Conservation (phyloP, 2,797 vertebrate genomes). For the Chaunax sp. region DNA sequence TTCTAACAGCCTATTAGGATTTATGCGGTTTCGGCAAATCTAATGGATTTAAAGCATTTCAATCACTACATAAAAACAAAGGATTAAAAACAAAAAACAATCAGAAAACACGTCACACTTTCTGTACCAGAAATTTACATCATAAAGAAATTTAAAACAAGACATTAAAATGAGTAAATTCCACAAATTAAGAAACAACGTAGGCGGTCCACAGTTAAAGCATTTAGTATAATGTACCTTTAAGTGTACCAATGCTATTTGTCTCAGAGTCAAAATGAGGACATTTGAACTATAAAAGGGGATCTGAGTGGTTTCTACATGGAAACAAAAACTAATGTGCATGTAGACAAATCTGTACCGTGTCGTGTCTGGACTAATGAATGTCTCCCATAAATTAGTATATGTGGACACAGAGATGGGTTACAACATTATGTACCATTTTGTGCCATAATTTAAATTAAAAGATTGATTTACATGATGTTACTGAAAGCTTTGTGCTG, state of each 20-base stretch:
- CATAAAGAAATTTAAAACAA: not conserved
- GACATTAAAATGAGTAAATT: not conserved
- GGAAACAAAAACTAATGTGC: too few relatives aligned
- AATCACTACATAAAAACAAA: constrained; percentile 11
- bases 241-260: constrained; percentile 53
- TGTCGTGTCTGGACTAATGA: constrained; percentile 2
- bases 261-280: constrained; percentile 6
- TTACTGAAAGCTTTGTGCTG: constrained; percentile 1
- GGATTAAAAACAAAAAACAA: not conserved
- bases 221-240: constrained; percentile 53
- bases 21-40: constrained; percentile 5
- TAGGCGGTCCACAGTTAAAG: constrained; percentile 39
- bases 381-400: constrained; percentile 10
- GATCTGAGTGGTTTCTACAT: constrained; percentile 12
- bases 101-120: constrained; percentile 20
- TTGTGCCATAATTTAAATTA: constrained; percentile 58
- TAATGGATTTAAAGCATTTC: not conserved
- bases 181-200: constrained; percentile 8
- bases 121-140: constrained; percentile 37
- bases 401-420: not conserved
- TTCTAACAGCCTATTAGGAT: not conserved
- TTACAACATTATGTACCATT: constrained; percentile 22
- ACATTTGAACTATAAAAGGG: not conserved
- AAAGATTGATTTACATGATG: constrained; percentile 55
- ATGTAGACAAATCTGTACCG: constrained; percentile 27